Evolutionary conservation across 2,113 vertebrate genomes (phyloP).

Genomic region (Saccopteryx bilineata): DNA sequence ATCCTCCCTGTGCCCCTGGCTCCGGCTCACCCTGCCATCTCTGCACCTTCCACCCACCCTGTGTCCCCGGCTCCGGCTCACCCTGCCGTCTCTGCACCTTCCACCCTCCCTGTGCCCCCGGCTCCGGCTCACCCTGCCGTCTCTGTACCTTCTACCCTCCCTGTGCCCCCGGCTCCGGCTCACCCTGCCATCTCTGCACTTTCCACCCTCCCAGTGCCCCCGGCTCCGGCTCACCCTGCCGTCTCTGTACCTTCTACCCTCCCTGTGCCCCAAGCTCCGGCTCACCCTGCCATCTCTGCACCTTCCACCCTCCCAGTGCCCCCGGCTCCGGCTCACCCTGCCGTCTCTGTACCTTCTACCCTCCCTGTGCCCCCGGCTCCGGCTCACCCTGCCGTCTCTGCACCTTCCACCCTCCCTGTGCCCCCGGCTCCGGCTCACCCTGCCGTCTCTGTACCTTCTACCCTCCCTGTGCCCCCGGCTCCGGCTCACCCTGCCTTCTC

Average conservation of each 20-base stretch:
- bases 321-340: neutral
- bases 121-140: neutral
- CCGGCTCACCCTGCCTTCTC: too few species aligned
- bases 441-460: too few species aligned
- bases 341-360: neutral
- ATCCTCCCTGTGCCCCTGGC: rapidly evolving
- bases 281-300: too few species aligned
- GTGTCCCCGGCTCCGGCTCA: too few species aligned
- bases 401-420: rapidly evolving
- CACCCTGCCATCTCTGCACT: too few species aligned
- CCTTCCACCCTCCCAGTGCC: neutral
- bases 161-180: too few species aligned
- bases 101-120: too few species aligned
- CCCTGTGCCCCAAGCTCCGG: too few species aligned
- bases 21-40: neutral
- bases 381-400: too few species aligned
- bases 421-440: too few species aligned
- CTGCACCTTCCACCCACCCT: too few species aligned
- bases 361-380: too few species aligned
- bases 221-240: neutral
- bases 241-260: neutral
- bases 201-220: neutral
- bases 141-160: neutral
- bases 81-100: neutral
- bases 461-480: rapidly evolving